Base-by-base conservation (phyloP, 2,113 vertebrate genomes). In the Hirundichthys speculiger region DNA sequence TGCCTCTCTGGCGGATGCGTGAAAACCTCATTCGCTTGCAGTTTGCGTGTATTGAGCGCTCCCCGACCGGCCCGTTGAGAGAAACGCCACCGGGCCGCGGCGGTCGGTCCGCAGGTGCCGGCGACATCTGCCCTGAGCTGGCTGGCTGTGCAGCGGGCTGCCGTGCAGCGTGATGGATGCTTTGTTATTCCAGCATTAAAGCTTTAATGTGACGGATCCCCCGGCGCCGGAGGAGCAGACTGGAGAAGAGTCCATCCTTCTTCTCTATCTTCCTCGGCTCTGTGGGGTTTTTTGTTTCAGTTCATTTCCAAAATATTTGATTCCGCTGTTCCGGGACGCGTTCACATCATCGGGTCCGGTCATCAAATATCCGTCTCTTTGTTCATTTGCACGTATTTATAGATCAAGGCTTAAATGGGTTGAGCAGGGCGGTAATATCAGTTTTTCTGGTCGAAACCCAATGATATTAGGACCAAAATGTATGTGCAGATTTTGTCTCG, bases 171-270 rank as follows among this genome's bases (percentile, higher is more conserved):
- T 88, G 87, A 92, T 89, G 77, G 83, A 92, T 89, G 79, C 79
- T 69, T 77, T 85, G 87, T 89, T 89, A 88, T 90, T 84, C 61
- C 71, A 78, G 80, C 86, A 86, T 91, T 88, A 91, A 90, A 89
- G 87, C 75, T 85, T 83, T 85, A 84, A 89, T 89, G 78, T 86
- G 85, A 89, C 83, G 86, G 76, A 89, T 89, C 77, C 77, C 73
- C 73, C 66, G 60, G 78, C 24, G 30, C 48, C 59, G 61, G 59
- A 50, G 34, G 78, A 70, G 63, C 69, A 71, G 75, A 43, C 60
- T n/a, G n/a, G n/a, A 42, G 63, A 25, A 58, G 52, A 70, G 67
- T 57, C 42, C 21, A 55, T 79, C 50, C 24, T 42, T 16, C 41
- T 5, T 34, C 22, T 25, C 16, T 40, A 10, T 14, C 30, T 27